Percentiles rank a stretch among this genome's conserved stretches.
phyloP scores from a whole-genome alignment of 2,888 invertebrate species.

The Cataglyphis cursor region DNA sequence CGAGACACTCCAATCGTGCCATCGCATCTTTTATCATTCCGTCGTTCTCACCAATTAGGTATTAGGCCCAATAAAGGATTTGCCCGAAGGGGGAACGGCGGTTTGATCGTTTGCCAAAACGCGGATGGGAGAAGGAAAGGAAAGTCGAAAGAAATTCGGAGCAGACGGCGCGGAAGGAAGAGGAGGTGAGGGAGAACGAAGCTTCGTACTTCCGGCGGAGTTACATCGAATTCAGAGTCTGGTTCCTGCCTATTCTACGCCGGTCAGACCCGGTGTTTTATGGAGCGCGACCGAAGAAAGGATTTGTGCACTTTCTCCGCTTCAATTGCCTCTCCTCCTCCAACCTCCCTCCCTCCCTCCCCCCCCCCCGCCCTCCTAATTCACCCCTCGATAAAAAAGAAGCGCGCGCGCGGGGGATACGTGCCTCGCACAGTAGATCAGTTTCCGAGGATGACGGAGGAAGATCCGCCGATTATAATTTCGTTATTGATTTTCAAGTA shows the following conservation, averaged over 20 bases:
- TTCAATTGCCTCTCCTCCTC: constrained; percentile 22
- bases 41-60: constrained; percentile 15
- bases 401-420: not conserved
- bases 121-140: not conserved
- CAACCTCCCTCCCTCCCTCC: not conserved
- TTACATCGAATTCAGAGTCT: not conserved
- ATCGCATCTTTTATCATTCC: constrained; percentile 16
- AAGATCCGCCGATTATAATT: constrained; percentile 8
- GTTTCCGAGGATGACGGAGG: not conserved
- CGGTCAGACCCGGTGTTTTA: constrained; percentile 17
- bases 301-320: constrained; percentile 38
- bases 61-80: constrained; percentile 22
- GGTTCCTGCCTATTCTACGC: not conserved
- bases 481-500: constrained; percentile 53
- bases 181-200: not conserved
- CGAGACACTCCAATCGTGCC: not conserved
- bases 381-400: not conserved
- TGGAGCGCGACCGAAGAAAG: constrained; percentile 21
- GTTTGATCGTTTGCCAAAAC: constrained; percentile 42
- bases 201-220: constrained; percentile 33
- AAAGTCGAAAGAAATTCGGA: not conserved
- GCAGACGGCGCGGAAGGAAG: not conserved
- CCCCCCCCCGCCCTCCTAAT: too few relatives aligned
- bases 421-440: constrained; percentile 20
- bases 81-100: not conserved